These are phyloP conservation scores for Spialia ferax DNA, from an alignment of 2,888 invertebrate species.

Conservation along the genomic window DNA sequence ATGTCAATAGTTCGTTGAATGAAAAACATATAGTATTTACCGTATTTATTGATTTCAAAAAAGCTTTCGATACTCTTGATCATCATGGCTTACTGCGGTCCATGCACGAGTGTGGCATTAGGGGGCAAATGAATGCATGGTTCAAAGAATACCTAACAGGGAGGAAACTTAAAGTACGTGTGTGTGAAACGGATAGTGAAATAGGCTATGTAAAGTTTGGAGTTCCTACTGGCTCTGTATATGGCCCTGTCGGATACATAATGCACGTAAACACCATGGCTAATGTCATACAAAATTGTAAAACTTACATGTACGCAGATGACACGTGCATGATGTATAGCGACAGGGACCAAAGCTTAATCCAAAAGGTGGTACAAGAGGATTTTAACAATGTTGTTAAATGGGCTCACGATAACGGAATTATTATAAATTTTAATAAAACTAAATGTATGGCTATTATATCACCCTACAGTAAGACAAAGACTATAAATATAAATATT, in stretches of 20 bases:
- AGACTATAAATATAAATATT: not conserved
- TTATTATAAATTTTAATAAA: conserved; percentile 12
- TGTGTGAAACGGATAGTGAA: conserved; percentile 6
- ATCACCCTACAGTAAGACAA: conserved; percentile 1
- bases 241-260: conserved; percentile 44
- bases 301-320: conserved; percentile 10
- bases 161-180: conserved; percentile 6
- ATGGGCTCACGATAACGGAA: conserved; percentile 26
- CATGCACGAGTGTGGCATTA: conserved; percentile 44
- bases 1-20: conserved; percentile 18
- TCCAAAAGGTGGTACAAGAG: not conserved
- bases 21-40: conserved; percentile 9
- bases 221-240: conserved; percentile 44
- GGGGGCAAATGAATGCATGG: conserved; percentile 39
- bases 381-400: conserved; percentile 17
- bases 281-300: conserved; percentile 38
- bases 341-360: conserved; percentile 1
- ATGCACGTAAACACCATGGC: conserved; percentile 45
- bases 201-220: conserved; percentile 19
- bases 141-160: conserved; percentile 23
- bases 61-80: conserved; percentile 43
- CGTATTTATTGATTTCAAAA: conserved; percentile 42
- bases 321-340: conserved; percentile 19
- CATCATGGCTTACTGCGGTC: conserved; percentile 40
- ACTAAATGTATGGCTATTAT: conserved; percentile 15